phyloP scores from a whole-genome alignment of 2,888 invertebrate species.

The Charanyca ferruginea region DNA sequence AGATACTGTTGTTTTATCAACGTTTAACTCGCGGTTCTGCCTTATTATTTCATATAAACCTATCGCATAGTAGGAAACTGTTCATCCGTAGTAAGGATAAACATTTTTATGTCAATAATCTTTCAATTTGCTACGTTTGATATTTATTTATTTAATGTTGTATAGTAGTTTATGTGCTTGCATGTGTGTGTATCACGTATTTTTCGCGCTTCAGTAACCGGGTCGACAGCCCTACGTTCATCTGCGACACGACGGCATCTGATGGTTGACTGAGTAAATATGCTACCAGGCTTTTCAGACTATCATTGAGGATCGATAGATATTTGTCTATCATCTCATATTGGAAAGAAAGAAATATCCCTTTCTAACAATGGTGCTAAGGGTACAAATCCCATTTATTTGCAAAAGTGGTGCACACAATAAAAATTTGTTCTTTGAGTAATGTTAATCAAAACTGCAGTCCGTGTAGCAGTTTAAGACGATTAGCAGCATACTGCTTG shows the following conservation, averaged over 20 bases:
- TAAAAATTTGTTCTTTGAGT: background rate
- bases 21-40: background rate
- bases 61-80: background rate
- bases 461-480: background rate
- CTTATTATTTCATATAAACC: constrained; percentile 8
- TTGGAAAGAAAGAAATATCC: too few relatives aligned
- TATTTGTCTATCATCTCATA: background rate
- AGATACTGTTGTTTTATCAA: constrained; percentile 6
- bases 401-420: constrained; percentile 3
- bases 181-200: constrained; percentile 28
- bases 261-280: constrained; percentile 40
- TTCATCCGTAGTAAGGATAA: constrained; percentile 3
- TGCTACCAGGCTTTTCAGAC: constrained; percentile 30
- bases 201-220: constrained; percentile 50
- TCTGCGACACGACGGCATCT: constrained; percentile 49
- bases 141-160: constrained; percentile 6
- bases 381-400: background rate
- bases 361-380: constrained; percentile 12
- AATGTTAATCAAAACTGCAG: background rate
- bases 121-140: background rate
- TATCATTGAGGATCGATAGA: constrained; percentile 5
- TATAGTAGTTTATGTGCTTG: constrained; percentile 5
- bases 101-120: background rate
- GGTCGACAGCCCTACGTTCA: constrained; percentile 38
- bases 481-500: background rate